Base-by-base conservation (phyloP, 2,888 invertebrate genomes). In the Andrena marginata region DNA sequence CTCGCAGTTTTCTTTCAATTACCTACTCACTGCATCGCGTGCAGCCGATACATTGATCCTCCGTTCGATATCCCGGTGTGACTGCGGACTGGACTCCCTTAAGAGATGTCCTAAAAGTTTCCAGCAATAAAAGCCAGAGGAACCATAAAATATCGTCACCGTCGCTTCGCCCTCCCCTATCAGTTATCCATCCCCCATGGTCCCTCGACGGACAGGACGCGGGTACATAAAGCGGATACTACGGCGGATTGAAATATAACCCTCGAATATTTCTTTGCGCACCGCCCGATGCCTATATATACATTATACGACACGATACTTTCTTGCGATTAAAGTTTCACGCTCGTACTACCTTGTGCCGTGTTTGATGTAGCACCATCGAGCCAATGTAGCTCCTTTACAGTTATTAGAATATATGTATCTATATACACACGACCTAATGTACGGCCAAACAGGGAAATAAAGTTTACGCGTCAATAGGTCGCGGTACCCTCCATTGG, bases 101-200 rank as follows among this genome's bases (percentile, higher is more conserved):
- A 85, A 86, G 88, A 86, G 85, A 77, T 80, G 84, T 87, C 88
- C 87, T 89, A 88, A 89, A 88, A 89, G 87, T 88, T 80, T 74
- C 65, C 64, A 67, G 87, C 86, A 88, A 89, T 89, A 89, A 89
- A 89, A 89, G 78, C 78, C 48, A 29, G 70, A 23, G 72, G 29
- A 56, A 35, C 80, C 80, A 84, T 89, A 89, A 89, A 89, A 84
- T 86, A 89, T 86, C 86, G 85, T 65, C 84, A 63, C 69, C 79
- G 51, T 7, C 82, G 23, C 54, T 77, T 81, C 71, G 69, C 62
- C 63, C n/a, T n/a, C 65, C 69, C 68, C 78, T 82, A 84, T 86
- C 88, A 78, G 87, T 89, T 89, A 88, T 86, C 87, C 81, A 80
- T 86, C 80, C 54, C 54, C 56, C 84, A 72, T 65, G 80, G 84